Evolutionary conservation across 1,140 invertebrate species (phyloP).

Genomic region (Panulirus ornatus): DNA sequence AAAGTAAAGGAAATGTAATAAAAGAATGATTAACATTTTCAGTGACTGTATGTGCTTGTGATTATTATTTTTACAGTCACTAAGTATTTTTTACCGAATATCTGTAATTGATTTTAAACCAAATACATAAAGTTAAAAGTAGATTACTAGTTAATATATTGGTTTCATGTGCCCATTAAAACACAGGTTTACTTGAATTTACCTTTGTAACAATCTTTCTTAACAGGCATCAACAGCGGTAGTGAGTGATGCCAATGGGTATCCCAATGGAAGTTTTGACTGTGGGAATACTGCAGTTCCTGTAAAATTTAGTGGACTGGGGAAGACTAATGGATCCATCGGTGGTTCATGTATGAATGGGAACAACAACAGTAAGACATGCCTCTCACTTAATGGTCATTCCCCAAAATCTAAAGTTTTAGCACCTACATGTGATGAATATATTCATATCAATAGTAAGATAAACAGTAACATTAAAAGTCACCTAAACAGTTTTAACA

Average conservation of each 20-base stretch:
- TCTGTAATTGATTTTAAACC: too few species aligned
- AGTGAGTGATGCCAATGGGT: slow-evolving; percentile 27
- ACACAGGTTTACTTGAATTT: too few species aligned
- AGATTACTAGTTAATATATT: too few species aligned
- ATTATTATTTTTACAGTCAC: too few species aligned
- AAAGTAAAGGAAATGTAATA: too few species aligned
- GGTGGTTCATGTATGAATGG: neutral
- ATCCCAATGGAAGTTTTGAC: neutral
- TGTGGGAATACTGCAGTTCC: neutral
- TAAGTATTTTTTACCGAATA: too few species aligned
- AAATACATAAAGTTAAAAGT: too few species aligned
- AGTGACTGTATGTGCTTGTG: too few species aligned
- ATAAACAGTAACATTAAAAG: neutral
- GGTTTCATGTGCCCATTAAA: too few species aligned
- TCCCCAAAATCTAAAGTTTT: neutral
- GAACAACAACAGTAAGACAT: slow-evolving; percentile 6
- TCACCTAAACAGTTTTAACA: neutral
- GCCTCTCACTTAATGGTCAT: slow-evolving; percentile 1
- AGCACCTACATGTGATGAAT: neutral
- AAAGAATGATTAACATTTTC: too few species aligned
- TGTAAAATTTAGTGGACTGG: neutral
- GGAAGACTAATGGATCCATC: neutral
- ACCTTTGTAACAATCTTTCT: neutral
- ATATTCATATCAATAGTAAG: slow-evolving; percentile 22
- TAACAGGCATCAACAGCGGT: slow-evolving; percentile 55